Evolutionary conservation across 2,888 invertebrate species (phyloP), one percentile per base, ranked within the genome.

Genomic region (Scaptomyza polygonia): DNA sequence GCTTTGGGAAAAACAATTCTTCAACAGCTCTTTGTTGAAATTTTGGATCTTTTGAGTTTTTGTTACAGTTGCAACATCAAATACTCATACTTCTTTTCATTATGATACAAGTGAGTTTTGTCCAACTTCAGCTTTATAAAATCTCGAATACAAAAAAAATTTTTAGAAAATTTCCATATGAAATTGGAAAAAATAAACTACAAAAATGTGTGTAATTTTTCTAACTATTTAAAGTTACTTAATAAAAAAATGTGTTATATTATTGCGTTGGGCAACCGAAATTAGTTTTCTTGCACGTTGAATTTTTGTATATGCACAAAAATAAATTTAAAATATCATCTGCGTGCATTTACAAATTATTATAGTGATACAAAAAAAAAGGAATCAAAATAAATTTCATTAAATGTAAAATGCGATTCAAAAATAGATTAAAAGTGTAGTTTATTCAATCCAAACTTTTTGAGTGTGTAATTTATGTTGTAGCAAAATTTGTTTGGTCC

Each of bases 41-140:
- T 39, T 18, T 16, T 34, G 9, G 39, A 21, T 43, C 14, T 44
- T 72, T 61, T 72, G 57, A 58, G 74, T 52, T 47, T 62, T 67
- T 67, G 8, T 48, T 16, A 11, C 25, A 42, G 30, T 12, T 53
- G 47, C 43, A 42, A 61, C 49, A 45, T 64, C 44, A 64, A 27
- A 11, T 29, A 29, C 14, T 29, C 27, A 3, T 29, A 45, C 14
- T 5, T 40, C 48, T 59, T 54, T 54, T 57, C 62, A 53, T 27
- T 47, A 16, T 55, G 61, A 48, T 44, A 61, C 67, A 72, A 72
- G 72, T 72, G 49, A 56, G 40, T 56, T 59, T 66, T 42, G 30
- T 59, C 42, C 32, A 47, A 56, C 44, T n/a, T n/a, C n/a, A n/a
- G n/a, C n/a, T n/a, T n/a, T n/a, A n/a, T n/a, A n/a, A n/a, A n/a